A percentile compares a stretch with the other conserved stretches of the same genome.
Conservation (phyloP, 92 coral and sea anemone genomes). For the Parazoanthus atlanticus region DNA sequence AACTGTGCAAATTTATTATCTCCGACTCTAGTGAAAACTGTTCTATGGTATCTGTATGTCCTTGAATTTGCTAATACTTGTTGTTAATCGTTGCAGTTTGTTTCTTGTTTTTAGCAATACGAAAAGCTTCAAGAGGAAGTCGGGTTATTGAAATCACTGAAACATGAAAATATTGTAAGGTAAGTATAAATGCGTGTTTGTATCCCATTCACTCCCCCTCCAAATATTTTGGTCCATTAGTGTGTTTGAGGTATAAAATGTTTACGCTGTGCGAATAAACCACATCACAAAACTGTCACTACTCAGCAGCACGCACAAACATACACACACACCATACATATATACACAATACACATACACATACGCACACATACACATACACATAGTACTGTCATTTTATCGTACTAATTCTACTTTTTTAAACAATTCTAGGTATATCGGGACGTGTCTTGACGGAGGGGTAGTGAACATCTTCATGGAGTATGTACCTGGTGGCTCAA, state of each 20-base stretch:
- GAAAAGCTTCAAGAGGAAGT: conserved; percentile 97
- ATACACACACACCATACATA: no score
- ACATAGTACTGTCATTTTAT: no score
- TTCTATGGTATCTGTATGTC: no score
- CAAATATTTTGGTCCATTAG: not conserved
- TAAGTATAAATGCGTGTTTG: conserved; percentile 28
- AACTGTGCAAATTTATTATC: no score
- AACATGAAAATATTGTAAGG: conserved; percentile 92
- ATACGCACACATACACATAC: not conserved
- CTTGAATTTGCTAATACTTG: no score
- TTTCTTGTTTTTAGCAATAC: conserved; percentile 77
- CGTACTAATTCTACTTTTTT: not conserved
- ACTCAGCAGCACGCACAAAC: no score
- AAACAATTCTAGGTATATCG: conserved; percentile 71
- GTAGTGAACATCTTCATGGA: conserved; percentile 97
- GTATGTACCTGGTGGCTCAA: conserved; percentile 96
- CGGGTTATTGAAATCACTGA: conserved; percentile 81
- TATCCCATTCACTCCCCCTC: not conserved
- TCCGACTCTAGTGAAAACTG: no score
- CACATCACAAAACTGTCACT: no score
- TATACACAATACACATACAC: no score
- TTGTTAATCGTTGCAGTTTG: not conserved
- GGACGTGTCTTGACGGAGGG: conserved; percentile 92
- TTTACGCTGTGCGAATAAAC: no score
- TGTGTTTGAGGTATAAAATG: no score